Percentiles rank a stretch among this genome's conserved stretches.
phyloP scores from a whole-genome alignment of 2,113 vertebrate species.

The Chionomys nivalis region DNA sequence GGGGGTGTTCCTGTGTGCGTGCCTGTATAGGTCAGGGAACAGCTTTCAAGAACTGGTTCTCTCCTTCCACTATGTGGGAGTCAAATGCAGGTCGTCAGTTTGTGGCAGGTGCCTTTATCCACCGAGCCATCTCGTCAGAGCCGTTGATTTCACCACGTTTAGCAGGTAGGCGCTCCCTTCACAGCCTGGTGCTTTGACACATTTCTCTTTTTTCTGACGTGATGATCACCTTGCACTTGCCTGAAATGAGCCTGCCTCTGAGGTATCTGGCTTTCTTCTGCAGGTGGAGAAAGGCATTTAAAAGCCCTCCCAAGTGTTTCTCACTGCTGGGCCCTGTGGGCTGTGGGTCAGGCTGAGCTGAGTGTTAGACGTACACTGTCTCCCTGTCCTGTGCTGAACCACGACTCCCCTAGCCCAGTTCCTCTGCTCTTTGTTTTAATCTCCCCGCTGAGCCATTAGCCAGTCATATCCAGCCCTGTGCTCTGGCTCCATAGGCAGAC shows the following conservation, averaged over 20 bases:
- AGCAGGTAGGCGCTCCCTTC: neutral
- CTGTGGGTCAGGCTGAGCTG: neutral
- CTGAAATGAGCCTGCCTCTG: fast-evolving
- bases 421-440: neutral
- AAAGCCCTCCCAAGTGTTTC: neutral
- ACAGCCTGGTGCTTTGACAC: no score
- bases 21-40: no score
- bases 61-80: neutral
- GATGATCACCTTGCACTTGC: fast-evolving
- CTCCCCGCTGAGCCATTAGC: neutral
- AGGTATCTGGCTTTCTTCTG: neutral
- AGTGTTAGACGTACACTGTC: neutral
- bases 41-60: neutral
- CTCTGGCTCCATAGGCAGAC: neutral
- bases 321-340: neutral
- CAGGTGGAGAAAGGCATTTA: neutral
- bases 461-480: neutral
- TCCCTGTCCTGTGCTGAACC: neutral
- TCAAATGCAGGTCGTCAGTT: neutral
- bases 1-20: no score
- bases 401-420: neutral
- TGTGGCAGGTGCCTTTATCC: neutral
- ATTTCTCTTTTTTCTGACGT: fast-evolving
- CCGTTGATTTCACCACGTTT: neutral
- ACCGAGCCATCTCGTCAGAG: neutral